A percentile compares a stretch with the other conserved stretches of the same genome.
phyloP scores from a whole-genome alignment of 1,140 invertebrate genomes.

The Lerema accius region DNA sequence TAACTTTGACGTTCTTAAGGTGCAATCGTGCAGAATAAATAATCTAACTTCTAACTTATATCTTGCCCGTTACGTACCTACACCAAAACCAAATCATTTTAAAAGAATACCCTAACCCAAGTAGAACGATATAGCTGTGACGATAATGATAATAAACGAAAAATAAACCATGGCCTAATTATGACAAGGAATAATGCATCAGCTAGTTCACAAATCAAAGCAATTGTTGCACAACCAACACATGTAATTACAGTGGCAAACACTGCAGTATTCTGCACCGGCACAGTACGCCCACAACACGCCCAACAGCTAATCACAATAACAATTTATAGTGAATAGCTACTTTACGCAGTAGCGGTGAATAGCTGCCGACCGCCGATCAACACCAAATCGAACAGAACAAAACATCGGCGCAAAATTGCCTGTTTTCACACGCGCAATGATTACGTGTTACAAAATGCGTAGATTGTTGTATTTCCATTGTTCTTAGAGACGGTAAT shows the following conservation, averaged over 20 bases:
- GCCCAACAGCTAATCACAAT: slow-evolving; percentile 22
- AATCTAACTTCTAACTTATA: no score
- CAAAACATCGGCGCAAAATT: slow-evolving; percentile 15
- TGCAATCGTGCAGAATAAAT: no score
- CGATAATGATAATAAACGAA: no score
- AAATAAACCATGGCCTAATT: no score
- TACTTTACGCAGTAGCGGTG: slow-evolving; percentile 9
- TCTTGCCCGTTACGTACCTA: no score
- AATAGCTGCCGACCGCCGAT: slow-evolving; percentile 12
- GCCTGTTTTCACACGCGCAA: slow-evolving; percentile 29
- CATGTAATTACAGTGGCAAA: slow-evolving; percentile 1
- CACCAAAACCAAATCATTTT: no score
- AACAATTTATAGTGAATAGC: slow-evolving; percentile 14
- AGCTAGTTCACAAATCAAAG: background rate
- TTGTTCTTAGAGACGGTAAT: slow-evolving; percentile 5
- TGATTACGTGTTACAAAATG: slow-evolving; percentile 24
- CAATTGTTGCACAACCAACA: no score
- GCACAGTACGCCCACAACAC: slow-evolving; percentile 19
- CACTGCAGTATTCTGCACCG: slow-evolving; percentile 9
- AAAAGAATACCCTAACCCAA: no score
- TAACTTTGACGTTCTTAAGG: no score
- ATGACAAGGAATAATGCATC: no score
- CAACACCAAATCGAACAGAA: slow-evolving; percentile 12
- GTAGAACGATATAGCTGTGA: no score
- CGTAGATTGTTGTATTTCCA: background rate